A percentile compares a stretch with the other conserved stretches of the same genome.
Evolutionary conservation across 2,113 vertebrate genomes (phyloP).

Genomic region (Cygnus buccinator): DNA sequence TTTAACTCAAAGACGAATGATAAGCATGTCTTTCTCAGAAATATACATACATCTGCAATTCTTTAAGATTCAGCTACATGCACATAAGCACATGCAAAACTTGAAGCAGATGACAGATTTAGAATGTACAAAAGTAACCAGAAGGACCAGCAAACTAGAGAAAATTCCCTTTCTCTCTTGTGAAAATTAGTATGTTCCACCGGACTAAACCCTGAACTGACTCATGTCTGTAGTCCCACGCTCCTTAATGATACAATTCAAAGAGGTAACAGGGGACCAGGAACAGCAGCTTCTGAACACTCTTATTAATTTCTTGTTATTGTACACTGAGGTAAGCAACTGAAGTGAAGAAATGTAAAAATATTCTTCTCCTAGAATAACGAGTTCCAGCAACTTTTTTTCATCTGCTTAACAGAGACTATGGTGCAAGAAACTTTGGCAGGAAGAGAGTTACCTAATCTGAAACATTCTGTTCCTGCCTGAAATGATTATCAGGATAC

Average conservation of each 20-base stretch:
- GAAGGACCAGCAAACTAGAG: conserved; percentile 12
- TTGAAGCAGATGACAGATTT: conserved; percentile 50
- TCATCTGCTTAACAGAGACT: conserved; percentile 21
- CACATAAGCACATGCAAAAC: conserved; percentile 1
- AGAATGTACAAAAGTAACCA: conserved; percentile 3
- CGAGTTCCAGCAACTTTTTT: conserved; percentile 22
- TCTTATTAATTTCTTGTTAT: background rate
- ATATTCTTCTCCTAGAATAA: background rate
- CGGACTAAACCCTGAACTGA: background rate
- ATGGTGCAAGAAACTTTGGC: background rate
- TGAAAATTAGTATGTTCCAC: background rate
- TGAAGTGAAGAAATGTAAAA: conserved; percentile 5
- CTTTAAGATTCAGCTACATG: conserved; percentile 25
- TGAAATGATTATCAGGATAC: conserved; percentile 24
- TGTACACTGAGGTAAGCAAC: background rate
- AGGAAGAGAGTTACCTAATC: conserved; percentile 42
- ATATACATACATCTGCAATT: conserved; percentile 15
- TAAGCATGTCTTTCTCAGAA: conserved; percentile 6
- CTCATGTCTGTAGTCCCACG: background rate
- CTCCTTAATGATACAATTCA: background rate
- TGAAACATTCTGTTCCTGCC: conserved; percentile 14
- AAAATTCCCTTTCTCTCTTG: conserved; percentile 5
- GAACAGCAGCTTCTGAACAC: background rate
- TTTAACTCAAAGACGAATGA: conserved; percentile 11
- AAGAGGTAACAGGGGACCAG: background rate